Conservation (phyloP, 2,113 vertebrate species). For the Sardina pilchardus region DNA sequence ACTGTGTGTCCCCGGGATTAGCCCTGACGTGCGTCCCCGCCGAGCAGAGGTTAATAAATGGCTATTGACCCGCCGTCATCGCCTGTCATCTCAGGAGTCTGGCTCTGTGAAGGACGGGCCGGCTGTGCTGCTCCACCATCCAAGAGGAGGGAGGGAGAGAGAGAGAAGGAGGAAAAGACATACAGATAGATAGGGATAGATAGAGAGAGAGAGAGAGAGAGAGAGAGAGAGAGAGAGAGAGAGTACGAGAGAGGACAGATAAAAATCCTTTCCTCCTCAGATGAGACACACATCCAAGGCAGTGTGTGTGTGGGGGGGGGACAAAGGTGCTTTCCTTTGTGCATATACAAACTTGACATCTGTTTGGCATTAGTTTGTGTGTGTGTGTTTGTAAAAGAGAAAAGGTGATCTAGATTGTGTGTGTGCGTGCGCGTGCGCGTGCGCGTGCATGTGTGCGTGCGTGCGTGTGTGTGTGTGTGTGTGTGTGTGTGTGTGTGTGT, state of each 20-base stretch:
- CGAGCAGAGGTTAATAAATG: conserved; percentile 42
- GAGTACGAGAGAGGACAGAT: conserved; percentile 5
- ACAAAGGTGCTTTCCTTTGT: neutral
- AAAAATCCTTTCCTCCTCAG: conserved; percentile 22
- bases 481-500: conserved; percentile 10
- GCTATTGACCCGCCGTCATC: conserved; percentile 22
- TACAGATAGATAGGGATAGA: neutral
- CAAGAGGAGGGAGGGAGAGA: neutral
- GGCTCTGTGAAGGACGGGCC: conserved; percentile 27
- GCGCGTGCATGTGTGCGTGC: neutral
- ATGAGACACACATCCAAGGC: neutral
- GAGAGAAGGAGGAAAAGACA: conserved; percentile 5
- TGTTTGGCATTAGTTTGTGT: too few relatives aligned
- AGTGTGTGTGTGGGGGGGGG: neutral
- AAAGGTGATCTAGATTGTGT: too few relatives aligned
- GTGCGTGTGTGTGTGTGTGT: neutral
- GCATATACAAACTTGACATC: neutral
- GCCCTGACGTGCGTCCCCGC: neutral
- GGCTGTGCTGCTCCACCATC: neutral
- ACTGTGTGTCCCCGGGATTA: conserved; percentile 10
- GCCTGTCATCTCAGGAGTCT: conserved; percentile 25
- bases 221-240: neutral
- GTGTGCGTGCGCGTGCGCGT: neutral
- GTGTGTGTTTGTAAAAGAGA: too few relatives aligned
- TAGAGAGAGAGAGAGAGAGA: neutral